Base-by-base conservation (phyloP, 2,888 invertebrate genomes). In the Athalia rosae region DNA sequence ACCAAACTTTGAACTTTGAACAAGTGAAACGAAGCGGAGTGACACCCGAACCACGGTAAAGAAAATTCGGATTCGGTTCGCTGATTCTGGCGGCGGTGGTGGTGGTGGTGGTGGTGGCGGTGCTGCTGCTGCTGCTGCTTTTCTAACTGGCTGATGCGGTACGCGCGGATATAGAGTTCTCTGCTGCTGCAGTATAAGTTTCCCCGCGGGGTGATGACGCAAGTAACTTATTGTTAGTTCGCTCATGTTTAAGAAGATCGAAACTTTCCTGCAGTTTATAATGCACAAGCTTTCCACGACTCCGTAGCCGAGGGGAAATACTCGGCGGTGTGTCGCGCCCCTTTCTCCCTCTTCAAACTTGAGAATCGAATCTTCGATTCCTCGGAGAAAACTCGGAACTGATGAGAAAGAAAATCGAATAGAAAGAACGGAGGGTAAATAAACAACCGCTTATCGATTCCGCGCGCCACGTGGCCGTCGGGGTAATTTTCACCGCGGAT, bases 201-300 rank as follows among this genome's bases (percentile, higher is more conserved):
- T 28, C 67, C 50, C 67, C 28, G 28, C 41, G 48, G 67, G 67
- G 50, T 41, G 67, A 67, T 53, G 50, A 67, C 50, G 67, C 13
- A 67, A 53, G 67, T 67, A 67, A 67, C 67, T 67, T 67, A 62
- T 62, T 53, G 67, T 67, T 67, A 67, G 67, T 53, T 53, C 67
- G 9, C 67, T 67, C 53, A 41, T 67, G 53, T 67, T 50, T 53
- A 67, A 50, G 53, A 28, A 53, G 53, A 15, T 28, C 67, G 11
- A 67, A 67, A 67, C 67, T 67, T 67, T 67, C 5, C 50, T 50
- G 67, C 67, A 67, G 67, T 67, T 67, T 67, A 67, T 67, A 67
- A 67, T 67, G 67, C 67, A 67, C 67, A 48, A n/a, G 67, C 43
- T 67, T 67, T 53, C 8, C 67, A 50, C 67, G 53, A 67, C 67